These are phyloP conservation scores for Myotis planiceps DNA, from an alignment of 2,797 vertebrate species.

Conservation along the genomic window DNA sequence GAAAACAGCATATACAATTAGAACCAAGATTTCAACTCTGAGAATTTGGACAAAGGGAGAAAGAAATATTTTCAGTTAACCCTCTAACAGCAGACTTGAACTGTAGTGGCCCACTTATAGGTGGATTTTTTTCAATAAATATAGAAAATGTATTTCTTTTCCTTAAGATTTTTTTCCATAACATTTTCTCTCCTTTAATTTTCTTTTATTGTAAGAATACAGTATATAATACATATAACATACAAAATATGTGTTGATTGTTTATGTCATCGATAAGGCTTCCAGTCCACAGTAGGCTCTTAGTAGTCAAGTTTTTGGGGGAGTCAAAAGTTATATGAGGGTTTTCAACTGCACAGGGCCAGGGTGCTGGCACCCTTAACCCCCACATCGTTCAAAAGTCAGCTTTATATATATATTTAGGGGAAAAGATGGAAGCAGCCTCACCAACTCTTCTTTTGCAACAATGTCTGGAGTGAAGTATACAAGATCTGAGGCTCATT, in stretches of 20 bases:
- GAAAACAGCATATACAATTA: not conserved
- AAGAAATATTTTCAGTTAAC: not conserved
- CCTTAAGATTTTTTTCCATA: not conserved
- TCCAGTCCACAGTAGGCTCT: not conserved
- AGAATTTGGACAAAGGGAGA: not conserved
- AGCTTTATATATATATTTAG: not conserved
- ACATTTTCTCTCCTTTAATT: not conserved
- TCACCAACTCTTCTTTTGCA: not conserved
- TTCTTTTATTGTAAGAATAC: not conserved
- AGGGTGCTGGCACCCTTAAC: not conserved
- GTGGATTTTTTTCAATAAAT: not conserved
- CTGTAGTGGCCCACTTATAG: not conserved
- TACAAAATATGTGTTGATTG: not conserved
- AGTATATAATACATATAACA: not conserved
- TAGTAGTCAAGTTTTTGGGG: not conserved
- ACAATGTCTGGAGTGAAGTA: not conserved
- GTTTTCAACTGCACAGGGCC: not conserved
- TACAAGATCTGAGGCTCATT: not conserved
- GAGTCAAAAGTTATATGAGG: not conserved
- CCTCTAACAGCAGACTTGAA: not conserved
- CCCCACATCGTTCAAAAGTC: not conserved
- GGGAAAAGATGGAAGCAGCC: not conserved
- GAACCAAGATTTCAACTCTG: not conserved
- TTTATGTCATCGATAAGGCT: not conserved
- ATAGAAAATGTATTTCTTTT: not conserved